These are phyloP conservation scores for Amphimallon solstitiale DNA, from an alignment of 2,888 invertebrate genomes.

Conservation along the genomic window DNA sequence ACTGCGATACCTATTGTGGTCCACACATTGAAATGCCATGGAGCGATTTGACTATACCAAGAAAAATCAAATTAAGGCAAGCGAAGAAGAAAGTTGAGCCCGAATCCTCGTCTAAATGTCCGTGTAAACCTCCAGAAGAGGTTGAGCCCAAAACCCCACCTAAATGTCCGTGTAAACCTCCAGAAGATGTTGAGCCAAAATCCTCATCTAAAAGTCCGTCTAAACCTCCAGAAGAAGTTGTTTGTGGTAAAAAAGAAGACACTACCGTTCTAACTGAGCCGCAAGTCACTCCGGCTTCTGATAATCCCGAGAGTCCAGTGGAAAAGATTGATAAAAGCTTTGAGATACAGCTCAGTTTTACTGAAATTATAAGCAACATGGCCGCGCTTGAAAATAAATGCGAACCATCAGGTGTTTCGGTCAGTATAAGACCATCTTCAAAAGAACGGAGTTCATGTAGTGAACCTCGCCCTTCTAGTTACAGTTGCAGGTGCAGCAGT, in stretches of 20 bases:
- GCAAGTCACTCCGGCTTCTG: not conserved
- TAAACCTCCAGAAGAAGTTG: not conserved
- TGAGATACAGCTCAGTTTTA: slow-evolving; percentile 31
- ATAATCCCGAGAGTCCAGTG: not conserved
- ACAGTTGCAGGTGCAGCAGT: not conserved
- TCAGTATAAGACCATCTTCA: not conserved
- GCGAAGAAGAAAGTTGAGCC: slow-evolving; percentile 14
- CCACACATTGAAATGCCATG: slow-evolving; percentile 46
- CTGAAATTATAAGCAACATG: slow-evolving; percentile 16
- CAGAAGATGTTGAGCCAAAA: not conserved
- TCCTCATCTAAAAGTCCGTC: not conserved
- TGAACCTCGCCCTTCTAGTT: not conserved
- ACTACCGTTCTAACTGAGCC: not conserved
- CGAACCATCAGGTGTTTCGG: not conserved
- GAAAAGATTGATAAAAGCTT: slow-evolving; percentile 14
- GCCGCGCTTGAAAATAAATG: not conserved
- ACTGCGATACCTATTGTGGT: slow-evolving; percentile 38
- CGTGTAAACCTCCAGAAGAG: too few species aligned
- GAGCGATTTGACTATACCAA: slow-evolving; percentile 43
- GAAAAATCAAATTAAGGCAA: slow-evolving; percentile 36
- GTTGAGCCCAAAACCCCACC: too few species aligned
- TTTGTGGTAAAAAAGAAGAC: slow-evolving; percentile 12
- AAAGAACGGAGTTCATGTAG: not conserved
- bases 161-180: not conserved
- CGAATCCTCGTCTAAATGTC: not conserved